Evolutionary conservation across 2,113 vertebrate species (phyloP), one percentile per base, ranked within the genome.

Genomic region (Lates calcarifer): DNA sequence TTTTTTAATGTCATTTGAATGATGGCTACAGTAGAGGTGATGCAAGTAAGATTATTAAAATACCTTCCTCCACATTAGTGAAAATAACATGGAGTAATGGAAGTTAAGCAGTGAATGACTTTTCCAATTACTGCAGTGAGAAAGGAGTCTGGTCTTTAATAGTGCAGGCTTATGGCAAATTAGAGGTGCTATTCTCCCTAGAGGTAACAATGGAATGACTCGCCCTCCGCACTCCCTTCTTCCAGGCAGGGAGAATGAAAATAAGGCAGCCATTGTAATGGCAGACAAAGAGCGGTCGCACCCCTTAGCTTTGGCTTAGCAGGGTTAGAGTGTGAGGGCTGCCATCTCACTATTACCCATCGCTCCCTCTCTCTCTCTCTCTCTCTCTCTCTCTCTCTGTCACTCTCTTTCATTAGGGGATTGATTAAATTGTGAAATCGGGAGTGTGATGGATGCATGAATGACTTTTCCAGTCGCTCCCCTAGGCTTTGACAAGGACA

Each of bases 91-190:
- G 68, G 68, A 82, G 87, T 92, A 94, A 94, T 92, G 79, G 88
- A 90, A 94, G 90, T 93, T 91, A 92, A 95, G 92, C 85, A 88
- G 82, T 93, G 93, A 95, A 95, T 95, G 93, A 95, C 94, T 95
- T 95, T 94, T 94, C 94, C 94, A 94, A 96, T 96, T 96, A 96
- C 95, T 94, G 95, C 94, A 94, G 90, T 94, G 95, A 95, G 95
- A 97, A 95, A 97, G 95, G 94, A 96, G 96, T 94, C 93, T 93
- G 94, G 94, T 95, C 95, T 84, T 95, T 96, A 97, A 95, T 95
- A 96, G 96, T 93, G 68, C 93, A 92, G 95, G 95, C 96, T 95
- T 95, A 93, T 56, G 90, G 95, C 96, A 96, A 96, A 97, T 96
- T 96, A 97, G 95, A 95, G 91, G 91, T 93, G 94, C 95, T 96